Evolutionary conservation across 92 coral and sea anemone genomes (phyloP).

Genomic region (Heliopora coerulea): DNA sequence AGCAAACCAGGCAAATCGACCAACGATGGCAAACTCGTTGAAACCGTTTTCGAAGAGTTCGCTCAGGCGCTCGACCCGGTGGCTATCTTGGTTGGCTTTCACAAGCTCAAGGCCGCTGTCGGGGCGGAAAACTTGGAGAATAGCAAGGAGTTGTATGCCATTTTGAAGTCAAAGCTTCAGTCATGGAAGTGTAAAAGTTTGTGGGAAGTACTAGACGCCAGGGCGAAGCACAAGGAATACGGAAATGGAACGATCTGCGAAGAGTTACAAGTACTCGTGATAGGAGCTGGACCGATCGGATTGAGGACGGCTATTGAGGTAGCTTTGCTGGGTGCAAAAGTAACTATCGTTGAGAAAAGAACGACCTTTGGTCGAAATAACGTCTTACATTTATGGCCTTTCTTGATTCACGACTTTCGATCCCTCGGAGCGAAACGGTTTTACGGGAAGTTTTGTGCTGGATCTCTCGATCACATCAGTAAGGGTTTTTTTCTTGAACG

Average conservation of each 20-base stretch:
- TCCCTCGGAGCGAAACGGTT: conserved; percentile 96
- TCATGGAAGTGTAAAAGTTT: conserved; percentile 91
- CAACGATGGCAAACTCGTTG: conserved; percentile 29
- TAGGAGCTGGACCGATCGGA: conserved; percentile 94
- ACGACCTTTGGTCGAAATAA: conserved; percentile 78
- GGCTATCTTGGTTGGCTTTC: conserved; percentile 73
- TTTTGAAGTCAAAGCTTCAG: conserved; percentile 75
- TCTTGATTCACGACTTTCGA: conserved; percentile 82
- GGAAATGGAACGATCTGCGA: conserved; percentile 88
- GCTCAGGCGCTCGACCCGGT: conserved; percentile 77
- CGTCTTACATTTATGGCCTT: conserved; percentile 97
- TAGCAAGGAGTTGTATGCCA: conserved; percentile 73
- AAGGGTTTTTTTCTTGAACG: conserved; percentile 41
- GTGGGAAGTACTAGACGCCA: conserved; percentile 85
- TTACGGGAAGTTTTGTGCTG: conserved; percentile 94
- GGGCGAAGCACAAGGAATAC: conserved; percentile 87
- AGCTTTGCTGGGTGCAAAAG: conserved; percentile 90
- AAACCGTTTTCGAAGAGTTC: conserved; percentile 76
- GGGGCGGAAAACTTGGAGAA: conserved; percentile 66
- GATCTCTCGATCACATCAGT: conserved; percentile 93
- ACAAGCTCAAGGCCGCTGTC: conserved; percentile 69
- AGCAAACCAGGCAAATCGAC: conserved; percentile 8
- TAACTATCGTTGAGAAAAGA: conserved; percentile 84
- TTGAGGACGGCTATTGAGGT: conserved; percentile 90
- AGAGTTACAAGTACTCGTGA: conserved; percentile 77